phyloP scores from a whole-genome alignment of 2,888 invertebrate species.

The Melitaea athalia region DNA sequence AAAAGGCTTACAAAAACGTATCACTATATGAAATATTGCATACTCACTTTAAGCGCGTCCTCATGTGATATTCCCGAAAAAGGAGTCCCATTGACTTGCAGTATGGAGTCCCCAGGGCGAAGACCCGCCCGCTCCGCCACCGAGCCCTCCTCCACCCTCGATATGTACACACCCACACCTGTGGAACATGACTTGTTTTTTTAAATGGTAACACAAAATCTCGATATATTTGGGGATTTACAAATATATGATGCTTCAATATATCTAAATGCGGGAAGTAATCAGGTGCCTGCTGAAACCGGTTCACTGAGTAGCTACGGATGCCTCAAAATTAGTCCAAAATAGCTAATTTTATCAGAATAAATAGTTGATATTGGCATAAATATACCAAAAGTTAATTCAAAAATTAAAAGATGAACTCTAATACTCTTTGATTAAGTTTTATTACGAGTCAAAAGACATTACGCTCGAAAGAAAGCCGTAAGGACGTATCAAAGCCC shows the following conservation, averaged over 20 bases:
- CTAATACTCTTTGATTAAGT: not conserved
- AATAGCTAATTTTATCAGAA: no score
- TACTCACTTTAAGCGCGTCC: constrained; percentile 93
- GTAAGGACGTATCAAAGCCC: constrained; percentile 14
- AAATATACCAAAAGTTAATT: no score
- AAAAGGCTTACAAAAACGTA: not conserved
- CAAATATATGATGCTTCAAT: no score
- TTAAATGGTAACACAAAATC: not conserved
- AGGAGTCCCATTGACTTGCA: constrained; percentile 96
- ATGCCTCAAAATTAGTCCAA: no score
- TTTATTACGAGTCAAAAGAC: constrained; percentile 5
- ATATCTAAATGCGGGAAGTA: no score
- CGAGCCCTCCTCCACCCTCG: constrained; percentile 94
- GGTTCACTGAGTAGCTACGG: no score
- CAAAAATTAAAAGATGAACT: not conserved
- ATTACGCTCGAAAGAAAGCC: constrained; percentile 6
- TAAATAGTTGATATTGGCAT: no score
- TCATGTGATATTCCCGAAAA: constrained; percentile 96
- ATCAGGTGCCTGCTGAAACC: no score
- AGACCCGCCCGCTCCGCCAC: constrained; percentile 94
- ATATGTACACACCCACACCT: constrained; percentile 96
- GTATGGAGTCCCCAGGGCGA: constrained; percentile 95
- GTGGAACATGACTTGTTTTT: constrained; percentile 2
- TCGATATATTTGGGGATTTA: no score
- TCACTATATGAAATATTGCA: not conserved